Percentiles rank a stretch among this genome's conserved stretches.
Evolutionary conservation across 2,888 invertebrate species (phyloP).

Genomic region (Nemurella pictetii): DNA sequence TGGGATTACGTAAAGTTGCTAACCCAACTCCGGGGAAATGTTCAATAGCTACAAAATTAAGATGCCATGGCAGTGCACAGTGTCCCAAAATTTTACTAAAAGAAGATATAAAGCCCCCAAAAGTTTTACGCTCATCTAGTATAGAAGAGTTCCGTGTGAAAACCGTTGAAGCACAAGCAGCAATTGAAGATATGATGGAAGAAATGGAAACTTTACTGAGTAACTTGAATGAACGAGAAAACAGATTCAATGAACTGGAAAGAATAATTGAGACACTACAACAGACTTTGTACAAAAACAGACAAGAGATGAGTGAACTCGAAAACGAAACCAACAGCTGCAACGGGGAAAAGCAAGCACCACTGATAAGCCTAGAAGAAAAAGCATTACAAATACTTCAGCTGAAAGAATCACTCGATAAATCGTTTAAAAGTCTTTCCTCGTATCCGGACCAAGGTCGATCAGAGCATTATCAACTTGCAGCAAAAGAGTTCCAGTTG

Average conservation of each 20-base stretch:
- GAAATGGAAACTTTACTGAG: constrained; percentile 13
- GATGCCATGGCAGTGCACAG: background rate
- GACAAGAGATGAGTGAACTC: background rate
- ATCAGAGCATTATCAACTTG: background rate
- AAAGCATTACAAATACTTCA: background rate
- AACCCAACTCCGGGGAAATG: background rate
- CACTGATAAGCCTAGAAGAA: background rate
- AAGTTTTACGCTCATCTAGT: background rate
- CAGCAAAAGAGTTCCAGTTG: constrained; percentile 8
- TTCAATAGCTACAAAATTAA: background rate
- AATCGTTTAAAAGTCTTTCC: background rate
- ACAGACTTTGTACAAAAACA: background rate
- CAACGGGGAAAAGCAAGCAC: background rate
- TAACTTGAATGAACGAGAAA: constrained; percentile 18
- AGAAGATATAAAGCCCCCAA: background rate
- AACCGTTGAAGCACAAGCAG: constrained; percentile 28
- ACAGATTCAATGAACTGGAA: background rate
- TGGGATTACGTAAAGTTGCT: background rate
- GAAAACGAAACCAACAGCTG: background rate
- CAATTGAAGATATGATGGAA: constrained; percentile 21
- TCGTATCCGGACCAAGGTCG: background rate
- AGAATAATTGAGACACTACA: background rate
- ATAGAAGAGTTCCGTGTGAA: constrained; percentile 18
- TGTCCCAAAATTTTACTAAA: background rate
- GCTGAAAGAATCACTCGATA: constrained; percentile 13